Evolutionary conservation across 2,888 invertebrate species (phyloP).

Genomic region (Thymelicus sylvestris): DNA sequence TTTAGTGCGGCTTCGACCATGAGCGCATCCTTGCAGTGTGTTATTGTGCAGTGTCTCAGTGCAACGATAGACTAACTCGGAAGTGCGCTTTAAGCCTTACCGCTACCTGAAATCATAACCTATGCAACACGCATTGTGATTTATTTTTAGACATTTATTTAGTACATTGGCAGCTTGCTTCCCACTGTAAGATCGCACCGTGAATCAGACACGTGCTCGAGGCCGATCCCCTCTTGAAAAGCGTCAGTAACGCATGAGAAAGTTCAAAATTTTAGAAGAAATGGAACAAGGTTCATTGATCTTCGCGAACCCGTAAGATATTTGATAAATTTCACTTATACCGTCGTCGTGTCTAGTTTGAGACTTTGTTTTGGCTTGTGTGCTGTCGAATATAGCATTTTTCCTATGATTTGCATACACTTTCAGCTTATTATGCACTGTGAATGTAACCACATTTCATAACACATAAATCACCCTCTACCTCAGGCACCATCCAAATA

Average conservation of each 20-base stretch:
- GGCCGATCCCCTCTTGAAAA: conserved; percentile 52
- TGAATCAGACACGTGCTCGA: conserved; percentile 68
- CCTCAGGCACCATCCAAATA: background rate
- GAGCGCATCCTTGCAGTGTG: conserved; percentile 55
- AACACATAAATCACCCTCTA: conserved; percentile 39
- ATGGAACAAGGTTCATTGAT: conserved; percentile 70
- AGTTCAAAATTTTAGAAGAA: conserved; percentile 50
- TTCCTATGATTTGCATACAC: conserved; percentile 22
- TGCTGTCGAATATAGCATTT: conserved; percentile 46
- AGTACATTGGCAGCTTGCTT: conserved; percentile 74
- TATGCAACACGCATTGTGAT: conserved; percentile 69
- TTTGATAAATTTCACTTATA: conserved; percentile 51
- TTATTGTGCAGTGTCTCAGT: conserved; percentile 60
- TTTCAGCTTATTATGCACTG: conserved; percentile 17
- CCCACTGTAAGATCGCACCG: conserved; percentile 59
- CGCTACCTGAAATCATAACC: conserved; percentile 69
- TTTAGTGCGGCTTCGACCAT: conserved; percentile 65
- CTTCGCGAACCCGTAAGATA: conserved; percentile 75
- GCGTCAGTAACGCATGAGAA: conserved; percentile 52
- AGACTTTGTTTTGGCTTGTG: conserved; percentile 51
- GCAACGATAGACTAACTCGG: conserved; percentile 46
- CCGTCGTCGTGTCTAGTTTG: conserved; percentile 57
- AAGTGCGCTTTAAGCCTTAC: conserved; percentile 49
- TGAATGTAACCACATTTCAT: background rate
- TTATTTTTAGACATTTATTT: conserved; percentile 80